Percentiles rank a stretch among this genome's conserved stretches.
phyloP scores from a whole-genome alignment of 2,888 invertebrate species.

The Bugulina stolonifera region DNA sequence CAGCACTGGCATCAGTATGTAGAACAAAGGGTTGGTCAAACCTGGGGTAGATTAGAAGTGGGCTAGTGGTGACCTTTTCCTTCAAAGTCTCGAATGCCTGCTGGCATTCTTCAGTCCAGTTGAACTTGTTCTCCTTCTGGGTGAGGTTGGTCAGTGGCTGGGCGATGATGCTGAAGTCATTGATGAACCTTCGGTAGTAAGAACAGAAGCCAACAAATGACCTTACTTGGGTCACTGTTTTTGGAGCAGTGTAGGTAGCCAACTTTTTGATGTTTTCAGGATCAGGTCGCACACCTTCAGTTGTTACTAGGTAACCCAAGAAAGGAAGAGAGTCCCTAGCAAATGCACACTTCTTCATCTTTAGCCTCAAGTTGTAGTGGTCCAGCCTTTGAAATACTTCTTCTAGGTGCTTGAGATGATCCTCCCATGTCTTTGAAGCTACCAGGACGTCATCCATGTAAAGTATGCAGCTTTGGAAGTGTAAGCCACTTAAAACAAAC shows the following conservation, averaged over 20 bases:
- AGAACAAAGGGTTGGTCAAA: background rate
- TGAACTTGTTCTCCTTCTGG: background rate
- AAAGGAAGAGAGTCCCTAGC: no score
- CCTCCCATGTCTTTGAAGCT: no score
- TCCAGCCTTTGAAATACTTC: no score
- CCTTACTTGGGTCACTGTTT: background rate
- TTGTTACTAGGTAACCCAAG: no score
- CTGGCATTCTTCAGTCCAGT: background rate
- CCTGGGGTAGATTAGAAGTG: no score
- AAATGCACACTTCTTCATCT: no score
- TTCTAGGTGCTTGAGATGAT: no score
- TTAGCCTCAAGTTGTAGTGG: no score
- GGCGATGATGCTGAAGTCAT: background rate
- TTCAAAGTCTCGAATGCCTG: background rate
- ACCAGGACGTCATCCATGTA: no score
- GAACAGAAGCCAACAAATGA: no score
- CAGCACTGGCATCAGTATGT: background rate
- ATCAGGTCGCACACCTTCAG: background rate
- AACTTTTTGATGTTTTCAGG: constrained; percentile 4
- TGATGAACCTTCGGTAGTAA: no score
- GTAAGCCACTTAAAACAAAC: no score
- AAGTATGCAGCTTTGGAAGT: background rate
- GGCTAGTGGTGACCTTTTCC: background rate
- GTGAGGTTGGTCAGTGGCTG: background rate
- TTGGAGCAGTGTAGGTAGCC: background rate